phyloP scores from a whole-genome alignment of 1,140 invertebrate genomes.

The Carcinoscorpius rotundicauda region DNA sequence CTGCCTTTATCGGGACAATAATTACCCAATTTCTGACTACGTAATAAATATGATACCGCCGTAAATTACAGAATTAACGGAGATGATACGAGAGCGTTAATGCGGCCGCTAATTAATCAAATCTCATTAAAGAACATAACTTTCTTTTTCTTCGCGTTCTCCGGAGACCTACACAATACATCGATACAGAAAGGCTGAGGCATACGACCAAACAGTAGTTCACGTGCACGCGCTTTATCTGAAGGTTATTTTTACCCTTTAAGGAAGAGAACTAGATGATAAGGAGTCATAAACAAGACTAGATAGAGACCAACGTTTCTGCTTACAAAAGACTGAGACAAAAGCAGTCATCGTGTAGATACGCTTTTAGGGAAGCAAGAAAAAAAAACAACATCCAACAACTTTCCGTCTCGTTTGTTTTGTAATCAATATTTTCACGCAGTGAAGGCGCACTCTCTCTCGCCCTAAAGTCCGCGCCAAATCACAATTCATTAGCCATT shows the following conservation, averaged over 20 bases:
- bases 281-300: too few relatives aligned
- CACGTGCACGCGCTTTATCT: too few relatives aligned
- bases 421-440: background rate
- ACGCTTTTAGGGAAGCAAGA: background rate
- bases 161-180: too few relatives aligned
- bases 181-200: too few relatives aligned
- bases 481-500: too few relatives aligned
- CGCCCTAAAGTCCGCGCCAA: too few relatives aligned
- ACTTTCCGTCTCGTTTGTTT: conserved; percentile 1
- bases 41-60: conserved; percentile 16
- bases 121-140: conserved; percentile 20
- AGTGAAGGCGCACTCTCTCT: background rate
- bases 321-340: too few relatives aligned
- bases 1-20: conserved; percentile 8
- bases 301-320: too few relatives aligned
- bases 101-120: conserved; percentile 14
- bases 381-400: background rate
- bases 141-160: background rate
- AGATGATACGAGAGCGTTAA: conserved; percentile 3
- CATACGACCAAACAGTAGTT: too few relatives aligned
- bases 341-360: too few relatives aligned
- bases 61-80: conserved; percentile 11
- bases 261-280: too few relatives aligned
- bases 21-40: conserved; percentile 7
- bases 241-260: too few relatives aligned